Evolutionary conservation across 2,888 invertebrate species (phyloP), one percentile per base, ranked within the genome.

Genomic region (Uloborus plumipes): DNA sequence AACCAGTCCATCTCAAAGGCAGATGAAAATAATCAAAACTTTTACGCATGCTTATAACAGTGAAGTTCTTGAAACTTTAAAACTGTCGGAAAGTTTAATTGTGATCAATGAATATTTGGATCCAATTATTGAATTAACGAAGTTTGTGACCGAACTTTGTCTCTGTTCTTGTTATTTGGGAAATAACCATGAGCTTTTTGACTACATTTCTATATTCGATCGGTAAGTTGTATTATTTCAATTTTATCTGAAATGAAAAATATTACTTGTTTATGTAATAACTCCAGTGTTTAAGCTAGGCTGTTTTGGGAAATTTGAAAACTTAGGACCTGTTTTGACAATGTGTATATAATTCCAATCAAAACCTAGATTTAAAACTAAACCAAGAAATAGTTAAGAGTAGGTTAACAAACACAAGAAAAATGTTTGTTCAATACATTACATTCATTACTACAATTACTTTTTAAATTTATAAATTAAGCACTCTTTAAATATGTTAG

Each of bases 71-170:
- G 49, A 71, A 53, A 22, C 64, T 55, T 14, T 71, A 13, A 31
- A 47, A 49, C 55, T 77, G 47, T 49, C 62, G 26, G 7, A 49
- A 14, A 77, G 50, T 47, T 64, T 77, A 49, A 64, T 77, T 53
- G 50, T 77, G 18, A 47, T 77, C 53, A 77, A 77, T 49, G 77
- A 77, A 55, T 77, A 50, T n/a, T 77, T 77, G 26, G 55, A 64
- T 14, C 39, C 62, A 7, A 51, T 77, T 49, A 11, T 64, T 13
- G 22, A 55, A 49, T 14, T 77, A n/a, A 61, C 66, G n/a, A 6
- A 7, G 3, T 53, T n/a, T 49, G n/a, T 77, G 14, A 64, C 53
- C 7, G 70, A 70, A 64, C 49, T 77, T n/a, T 77, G 77, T 26
- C 16, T 77, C 15, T 77, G 77, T 20, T 55, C 39, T 15, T 77